A percentile compares a stretch with the other conserved stretches of the same genome.
Evolutionary conservation across 2,797 vertebrate genomes (phyloP).

Genomic region (Octomys mimax): DNA sequence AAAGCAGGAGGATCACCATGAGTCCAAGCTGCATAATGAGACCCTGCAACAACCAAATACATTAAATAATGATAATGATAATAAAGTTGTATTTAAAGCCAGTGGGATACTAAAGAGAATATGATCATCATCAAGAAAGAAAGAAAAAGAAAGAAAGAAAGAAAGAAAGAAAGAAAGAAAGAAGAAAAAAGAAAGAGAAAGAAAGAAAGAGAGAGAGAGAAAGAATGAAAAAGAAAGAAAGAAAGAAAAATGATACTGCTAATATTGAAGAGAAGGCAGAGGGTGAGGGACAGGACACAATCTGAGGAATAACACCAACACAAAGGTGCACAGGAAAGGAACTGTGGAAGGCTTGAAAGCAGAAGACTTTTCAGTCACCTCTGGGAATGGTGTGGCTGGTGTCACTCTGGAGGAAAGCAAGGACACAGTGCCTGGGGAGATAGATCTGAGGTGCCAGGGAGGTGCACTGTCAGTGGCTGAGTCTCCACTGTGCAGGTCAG

Average conservation of each 20-base stretch:
- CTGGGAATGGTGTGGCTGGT: constrained; percentile 16
- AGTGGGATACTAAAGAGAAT: constrained; percentile 80
- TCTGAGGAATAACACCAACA: constrained; percentile 45
- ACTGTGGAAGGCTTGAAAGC: constrained; percentile 33
- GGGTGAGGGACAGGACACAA: neutral
- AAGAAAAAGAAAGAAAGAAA: no score
- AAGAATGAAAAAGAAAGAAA: no score
- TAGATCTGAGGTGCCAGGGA: constrained; percentile 72
- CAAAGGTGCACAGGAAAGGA: constrained; percentile 45
- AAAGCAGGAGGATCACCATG: no score
- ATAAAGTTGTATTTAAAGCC: constrained; percentile 66
- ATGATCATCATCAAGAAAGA: neutral
- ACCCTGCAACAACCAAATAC: no score
- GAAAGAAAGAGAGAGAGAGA: no score
- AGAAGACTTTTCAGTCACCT: constrained; percentile 1
- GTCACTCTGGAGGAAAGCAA: constrained; percentile 72
- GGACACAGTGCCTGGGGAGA: constrained; percentile 75
- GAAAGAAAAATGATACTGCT: constrained; percentile 66
- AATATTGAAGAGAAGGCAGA: constrained; percentile 68
- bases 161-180: no score
- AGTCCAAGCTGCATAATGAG: no score
- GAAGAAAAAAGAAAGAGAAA: no score
- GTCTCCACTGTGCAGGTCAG: constrained; percentile 76
- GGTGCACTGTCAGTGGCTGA: constrained; percentile 57
- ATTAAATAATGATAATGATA: no score